Conservation (phyloP, 2,113 vertebrate genomes). For the Ardeotis arabs region DNA sequence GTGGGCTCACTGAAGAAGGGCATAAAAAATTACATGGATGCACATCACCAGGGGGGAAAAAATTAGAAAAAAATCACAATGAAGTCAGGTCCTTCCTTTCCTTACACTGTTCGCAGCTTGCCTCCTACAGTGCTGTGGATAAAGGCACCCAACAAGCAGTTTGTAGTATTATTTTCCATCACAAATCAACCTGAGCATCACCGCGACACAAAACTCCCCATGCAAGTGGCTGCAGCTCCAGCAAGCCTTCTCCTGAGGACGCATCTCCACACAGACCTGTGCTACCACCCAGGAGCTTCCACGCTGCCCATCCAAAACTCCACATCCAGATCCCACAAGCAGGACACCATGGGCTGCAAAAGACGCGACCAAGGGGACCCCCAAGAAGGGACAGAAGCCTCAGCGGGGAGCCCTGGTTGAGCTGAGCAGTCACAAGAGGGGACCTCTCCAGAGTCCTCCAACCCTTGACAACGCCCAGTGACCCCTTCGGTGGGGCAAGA, state of each 20-base stretch:
- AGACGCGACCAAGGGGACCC: accelerated
- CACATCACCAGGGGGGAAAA: accelerated
- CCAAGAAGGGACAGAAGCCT: background rate
- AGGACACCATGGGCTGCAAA: accelerated
- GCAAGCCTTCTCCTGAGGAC: background rate
- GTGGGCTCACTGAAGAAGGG: background rate
- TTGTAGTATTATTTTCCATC: background rate
- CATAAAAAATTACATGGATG: background rate
- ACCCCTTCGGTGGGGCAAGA: accelerated
- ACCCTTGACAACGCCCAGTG: accelerated
- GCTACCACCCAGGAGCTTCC: background rate
- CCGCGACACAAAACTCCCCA: background rate
- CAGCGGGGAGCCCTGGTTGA: background rate
- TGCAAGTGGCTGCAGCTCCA: background rate
- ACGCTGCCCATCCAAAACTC: background rate
- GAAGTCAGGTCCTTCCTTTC: background rate
- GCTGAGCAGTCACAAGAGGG: background rate
- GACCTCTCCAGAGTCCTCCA: background rate
- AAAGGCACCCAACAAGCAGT: accelerated
- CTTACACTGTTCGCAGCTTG: background rate
- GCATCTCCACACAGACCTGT: accelerated
- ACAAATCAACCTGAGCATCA: background rate
- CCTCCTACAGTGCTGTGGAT: background rate
- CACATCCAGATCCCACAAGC: accelerated
- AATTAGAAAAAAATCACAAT: too few species aligned